phyloP scores from a whole-genome alignment of 53 echinoderm and acorn worm genomes.

The Astropecten irregularis region DNA sequence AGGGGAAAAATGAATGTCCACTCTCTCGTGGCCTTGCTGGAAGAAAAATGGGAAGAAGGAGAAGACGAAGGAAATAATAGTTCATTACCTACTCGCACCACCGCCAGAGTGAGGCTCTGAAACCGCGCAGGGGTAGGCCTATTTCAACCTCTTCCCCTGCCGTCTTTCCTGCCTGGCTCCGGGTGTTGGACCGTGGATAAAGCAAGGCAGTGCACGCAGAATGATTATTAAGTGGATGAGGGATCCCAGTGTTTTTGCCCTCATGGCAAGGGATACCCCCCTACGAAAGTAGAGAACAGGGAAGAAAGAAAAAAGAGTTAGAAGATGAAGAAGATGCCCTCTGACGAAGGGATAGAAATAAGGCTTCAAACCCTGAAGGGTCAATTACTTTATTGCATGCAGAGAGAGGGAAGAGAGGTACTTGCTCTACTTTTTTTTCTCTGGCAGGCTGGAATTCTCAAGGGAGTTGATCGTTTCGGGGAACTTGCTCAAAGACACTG shows the following conservation, averaged over 20 bases:
- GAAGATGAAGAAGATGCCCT: background rate
- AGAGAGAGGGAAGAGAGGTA: no score
- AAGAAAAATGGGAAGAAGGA: no score
- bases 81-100: no score
- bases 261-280: constrained; percentile 14
- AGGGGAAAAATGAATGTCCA: no score
- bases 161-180: background rate
- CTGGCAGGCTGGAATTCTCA: background rate
- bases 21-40: no score
- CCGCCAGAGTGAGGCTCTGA: background rate
- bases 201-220: constrained; percentile 1
- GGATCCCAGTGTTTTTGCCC: constrained; percentile 6
- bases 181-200: background rate
- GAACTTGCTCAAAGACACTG: no score
- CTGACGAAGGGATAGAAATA: constrained; percentile 32
- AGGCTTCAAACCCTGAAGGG: background rate
- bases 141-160: background rate
- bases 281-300: no score
- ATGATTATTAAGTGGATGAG: constrained; percentile 42
- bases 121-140: no score
- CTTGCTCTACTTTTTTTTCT: constrained; percentile 11
- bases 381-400: constrained; percentile 47
- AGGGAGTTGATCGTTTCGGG: no score
- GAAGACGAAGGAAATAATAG: no score
- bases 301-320: no score